phyloP scores from a whole-genome alignment of 1,140 invertebrate genomes.

The Phthorimaea operculella region DNA sequence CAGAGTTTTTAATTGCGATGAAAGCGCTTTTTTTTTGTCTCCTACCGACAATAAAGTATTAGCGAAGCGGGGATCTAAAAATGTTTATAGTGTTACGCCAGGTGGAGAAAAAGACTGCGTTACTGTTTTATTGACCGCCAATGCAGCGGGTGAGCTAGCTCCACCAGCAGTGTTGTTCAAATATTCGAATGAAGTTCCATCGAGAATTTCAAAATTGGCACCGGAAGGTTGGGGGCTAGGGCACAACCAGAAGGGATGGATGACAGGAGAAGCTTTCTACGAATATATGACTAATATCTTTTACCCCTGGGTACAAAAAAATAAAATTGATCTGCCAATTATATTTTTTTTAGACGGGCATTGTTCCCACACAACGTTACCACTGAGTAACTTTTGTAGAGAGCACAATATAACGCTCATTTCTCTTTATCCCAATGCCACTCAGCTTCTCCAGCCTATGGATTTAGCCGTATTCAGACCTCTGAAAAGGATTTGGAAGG shows the following conservation, averaged over 20 bases:
- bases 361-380: too few species aligned
- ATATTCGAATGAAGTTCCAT: slow-evolving; percentile 19
- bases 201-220: too few species aligned
- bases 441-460: too few species aligned
- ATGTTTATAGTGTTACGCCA: slow-evolving; percentile 25
- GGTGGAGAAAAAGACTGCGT: slow-evolving; percentile 41
- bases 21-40: slow-evolving; percentile 33
- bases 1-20: slow-evolving; percentile 36
- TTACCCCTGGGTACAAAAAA: slow-evolving; percentile 20
- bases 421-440: too few species aligned
- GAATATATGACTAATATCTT: slow-evolving; percentile 34
- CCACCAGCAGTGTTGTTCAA: slow-evolving; percentile 31
- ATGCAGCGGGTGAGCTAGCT: slow-evolving; percentile 30
- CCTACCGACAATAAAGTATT: slow-evolving; percentile 33
- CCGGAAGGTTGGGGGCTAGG: slow-evolving; percentile 2
- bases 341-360: too few species aligned
- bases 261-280: slow-evolving; percentile 26
- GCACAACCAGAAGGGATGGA: slow-evolving; percentile 24
- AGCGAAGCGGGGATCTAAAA: slow-evolving; percentile 33
- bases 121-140: slow-evolving; percentile 34
- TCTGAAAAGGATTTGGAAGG: neutral
- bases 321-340: slow-evolving; percentile 20
- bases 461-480: too few species aligned
- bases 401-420: too few species aligned
- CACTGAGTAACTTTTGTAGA: too few species aligned